Base-by-base conservation (phyloP, 2,888 invertebrate genomes). In the Tiliacea citrago region DNA sequence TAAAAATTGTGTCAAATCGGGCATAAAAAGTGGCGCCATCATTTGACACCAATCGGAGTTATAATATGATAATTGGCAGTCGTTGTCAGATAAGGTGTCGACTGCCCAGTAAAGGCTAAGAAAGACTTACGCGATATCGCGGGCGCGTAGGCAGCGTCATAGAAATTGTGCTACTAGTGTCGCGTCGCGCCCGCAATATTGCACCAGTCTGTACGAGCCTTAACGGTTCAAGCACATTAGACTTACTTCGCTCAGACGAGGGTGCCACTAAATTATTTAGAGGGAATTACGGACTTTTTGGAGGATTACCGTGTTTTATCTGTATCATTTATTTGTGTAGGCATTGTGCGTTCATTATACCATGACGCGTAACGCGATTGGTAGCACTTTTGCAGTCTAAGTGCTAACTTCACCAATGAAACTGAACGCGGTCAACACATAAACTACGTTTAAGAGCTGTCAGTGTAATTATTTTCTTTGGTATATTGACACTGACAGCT, bases 201-300 rank as follows among this genome's bases (percentile, higher is more conserved):
- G n/a, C n/a, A n/a, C n/a, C n/a, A n/a, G n/a, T n/a, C n/a, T n/a
- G n/a, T n/a, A n/a, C n/a, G n/a, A n/a, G n/a, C n/a, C n/a, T n/a
- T n/a, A 29, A 53, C 24, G 57, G 51, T 53, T 57, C 10, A 29
- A 63, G 42, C 47, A 42, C n/a, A 58, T 82, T 35, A 39, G 13
- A 66, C 18, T 66, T 18, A 47, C 57, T 67, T 16, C 45, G 3
- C 13, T 78, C n/a, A 58, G 58, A 79, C 53, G 53, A 78, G 35
- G 83, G 39, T 63, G 12, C 21, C 0, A 9, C 29, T 83, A 58
- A 79, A 79, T 79, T 63, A 83, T 78, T 79, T 53, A 83, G 29
- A 35, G 57, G 58, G 39, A 57, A 68, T 78, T 78, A 42, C n/a
- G 10, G 29, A 57, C 18, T 68, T 63, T 61, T 63, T 24, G 16